These are phyloP conservation scores for Gymnorhina tibicen DNA, from an alignment of 2,113 vertebrate species.

Conservation along the genomic window DNA sequence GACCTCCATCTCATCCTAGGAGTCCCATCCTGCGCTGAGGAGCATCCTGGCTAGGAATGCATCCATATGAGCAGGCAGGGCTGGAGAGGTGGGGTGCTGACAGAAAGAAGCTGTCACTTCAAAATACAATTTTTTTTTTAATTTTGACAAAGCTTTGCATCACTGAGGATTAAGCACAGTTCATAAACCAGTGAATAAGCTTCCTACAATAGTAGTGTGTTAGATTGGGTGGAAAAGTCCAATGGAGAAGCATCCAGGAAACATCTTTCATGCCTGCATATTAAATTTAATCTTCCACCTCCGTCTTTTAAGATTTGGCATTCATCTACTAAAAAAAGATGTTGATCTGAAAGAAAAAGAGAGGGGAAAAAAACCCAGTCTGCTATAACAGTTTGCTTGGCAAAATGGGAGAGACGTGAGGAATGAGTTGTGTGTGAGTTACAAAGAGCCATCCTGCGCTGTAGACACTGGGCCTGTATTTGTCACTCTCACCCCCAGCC, in stretches of 20 bases:
- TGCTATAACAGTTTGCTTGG: conserved; percentile 56
- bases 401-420: conserved; percentile 42
- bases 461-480: background rate
- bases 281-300: conserved; percentile 86
- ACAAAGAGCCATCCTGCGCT: conserved; percentile 23
- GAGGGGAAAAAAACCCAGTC: background rate
- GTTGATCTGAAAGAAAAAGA: conserved; percentile 54
- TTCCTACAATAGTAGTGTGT: conserved; percentile 76
- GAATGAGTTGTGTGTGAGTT: conserved; percentile 35
- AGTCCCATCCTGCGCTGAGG: background rate
- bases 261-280: conserved; percentile 86
- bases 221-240: conserved; percentile 70
- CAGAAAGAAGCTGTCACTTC: conserved; percentile 65
- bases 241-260: conserved; percentile 83
- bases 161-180: conserved; percentile 75
- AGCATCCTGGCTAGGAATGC: background rate
- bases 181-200: conserved; percentile 81
- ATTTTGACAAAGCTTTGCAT: conserved; percentile 69
- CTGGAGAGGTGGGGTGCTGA: background rate
- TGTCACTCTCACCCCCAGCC: background rate
- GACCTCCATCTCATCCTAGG: background rate
- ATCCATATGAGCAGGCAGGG: background rate
- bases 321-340: conserved; percentile 61
- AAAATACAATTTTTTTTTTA: background rate
- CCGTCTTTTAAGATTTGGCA: conserved; percentile 54